Conservation (phyloP, 1,140 invertebrate species). For the Grapholita molesta region DNA sequence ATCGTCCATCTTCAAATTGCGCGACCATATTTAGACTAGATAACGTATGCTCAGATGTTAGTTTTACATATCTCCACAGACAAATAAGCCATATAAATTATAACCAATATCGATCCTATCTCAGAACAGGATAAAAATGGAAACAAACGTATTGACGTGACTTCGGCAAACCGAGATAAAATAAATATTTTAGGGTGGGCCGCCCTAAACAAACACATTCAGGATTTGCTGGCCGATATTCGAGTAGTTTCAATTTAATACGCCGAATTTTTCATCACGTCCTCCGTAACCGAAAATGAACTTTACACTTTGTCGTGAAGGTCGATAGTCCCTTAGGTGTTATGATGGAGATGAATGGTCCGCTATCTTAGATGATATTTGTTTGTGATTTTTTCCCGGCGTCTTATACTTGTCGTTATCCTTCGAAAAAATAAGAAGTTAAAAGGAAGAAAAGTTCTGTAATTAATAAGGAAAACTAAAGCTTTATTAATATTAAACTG, state of each 20-base stretch:
- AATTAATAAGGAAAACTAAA: background rate
- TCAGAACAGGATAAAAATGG: conserved; percentile 65
- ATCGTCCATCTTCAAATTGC: conserved; percentile 50
- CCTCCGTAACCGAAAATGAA: conserved; percentile 31
- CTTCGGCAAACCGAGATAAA: conserved; percentile 74
- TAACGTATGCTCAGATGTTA: conserved; percentile 59
- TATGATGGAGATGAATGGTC: background rate
- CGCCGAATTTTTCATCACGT: conserved; percentile 66
- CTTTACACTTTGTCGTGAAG: conserved; percentile 27
- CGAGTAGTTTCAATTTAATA: conserved; percentile 76
- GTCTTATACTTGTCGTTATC: conserved; percentile 22
- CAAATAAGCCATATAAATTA: conserved; percentile 65
- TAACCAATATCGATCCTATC: conserved; percentile 62
- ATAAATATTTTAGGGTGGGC: conserved; percentile 77
- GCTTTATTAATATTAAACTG: background rate
- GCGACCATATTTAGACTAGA: conserved; percentile 68
- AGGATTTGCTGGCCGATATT: conserved; percentile 68
- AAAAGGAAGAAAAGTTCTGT: background rate
- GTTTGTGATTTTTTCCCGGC: conserved; percentile 36
- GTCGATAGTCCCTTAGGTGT: background rate
- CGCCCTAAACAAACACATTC: conserved; percentile 73
- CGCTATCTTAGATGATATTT: conserved; percentile 40
- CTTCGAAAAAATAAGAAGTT: conserved; percentile 17
- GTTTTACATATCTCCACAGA: conserved; percentile 66
- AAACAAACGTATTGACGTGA: conserved; percentile 72